Percentiles rank a stretch among this genome's conserved stretches.
Conservation (phyloP, 2,888 invertebrate genomes). For the Lamellibrachia satsuma region DNA sequence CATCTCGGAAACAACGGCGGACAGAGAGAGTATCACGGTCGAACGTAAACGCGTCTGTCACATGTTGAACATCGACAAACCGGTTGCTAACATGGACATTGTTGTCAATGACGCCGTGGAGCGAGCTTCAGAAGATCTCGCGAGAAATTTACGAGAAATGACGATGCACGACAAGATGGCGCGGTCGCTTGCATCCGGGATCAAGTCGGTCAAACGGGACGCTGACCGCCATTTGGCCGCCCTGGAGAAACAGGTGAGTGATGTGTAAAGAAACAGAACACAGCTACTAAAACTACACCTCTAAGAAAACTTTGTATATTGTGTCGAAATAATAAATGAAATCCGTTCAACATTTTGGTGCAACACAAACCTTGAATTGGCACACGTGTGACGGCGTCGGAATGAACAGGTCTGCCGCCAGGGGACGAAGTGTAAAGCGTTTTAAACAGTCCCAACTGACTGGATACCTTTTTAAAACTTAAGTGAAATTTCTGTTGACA, state of each 20-base stretch:
- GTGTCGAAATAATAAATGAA: no score
- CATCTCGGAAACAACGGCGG: not conserved
- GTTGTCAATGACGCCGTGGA: not conserved
- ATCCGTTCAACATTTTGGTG: no score
- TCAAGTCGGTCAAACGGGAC: not conserved
- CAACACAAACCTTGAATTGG: no score
- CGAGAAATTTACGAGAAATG: not conserved
- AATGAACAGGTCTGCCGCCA: no score
- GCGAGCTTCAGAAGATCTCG: not conserved
- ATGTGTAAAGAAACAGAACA: not conserved
- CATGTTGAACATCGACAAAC: not conserved
- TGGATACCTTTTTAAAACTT: no score
- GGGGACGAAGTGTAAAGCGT: no score
- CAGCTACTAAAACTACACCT: not conserved
- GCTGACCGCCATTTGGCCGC: not conserved
- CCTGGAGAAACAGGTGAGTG: not conserved
- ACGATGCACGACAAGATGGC: not conserved
- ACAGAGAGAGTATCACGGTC: not conserved
- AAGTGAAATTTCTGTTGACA: no score
- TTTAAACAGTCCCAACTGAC: no score
- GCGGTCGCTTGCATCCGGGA: not conserved
- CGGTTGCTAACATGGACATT: not conserved
- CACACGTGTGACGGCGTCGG: no score
- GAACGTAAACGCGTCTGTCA: slow-evolving; percentile 12
- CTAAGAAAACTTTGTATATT: not conserved